Evolutionary conservation across 2,113 vertebrate species (phyloP), one percentile per base, ranked within the genome.

Genomic region (Bothrops jararaca): DNA sequence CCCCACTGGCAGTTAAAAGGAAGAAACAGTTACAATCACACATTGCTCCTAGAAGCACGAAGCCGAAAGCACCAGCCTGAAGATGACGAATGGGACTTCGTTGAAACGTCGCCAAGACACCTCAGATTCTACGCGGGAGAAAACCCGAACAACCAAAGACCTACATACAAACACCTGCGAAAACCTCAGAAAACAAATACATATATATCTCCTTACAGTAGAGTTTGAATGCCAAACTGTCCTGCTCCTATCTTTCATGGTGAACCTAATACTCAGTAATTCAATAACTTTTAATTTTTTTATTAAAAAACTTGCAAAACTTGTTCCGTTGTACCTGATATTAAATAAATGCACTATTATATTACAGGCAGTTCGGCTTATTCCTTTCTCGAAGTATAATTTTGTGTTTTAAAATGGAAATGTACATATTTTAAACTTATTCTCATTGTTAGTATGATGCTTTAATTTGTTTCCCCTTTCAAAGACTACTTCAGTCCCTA

Each of bases 381-480:
- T 69, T 69, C 26, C 29, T 69, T 69, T 69, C 29, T n/a, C n/a
- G 29, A 69, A n/a, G 60, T n/a, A n/a, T 69, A n/a, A 69, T 69
- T 69, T n/a, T n/a, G 26, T 69, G 4, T 34, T 69, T n/a, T n/a
- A 9, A 92, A 85, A 88, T 15, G 22, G 18, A 58, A 60, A 26
- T 50, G 48, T 23, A 13, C 50, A 90, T 50, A 42, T 93, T 94
- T 87, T 87, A 90, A 34, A 10, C 45, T 6, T 74, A 23, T 18
- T 52, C 20, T 92, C 92, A 53, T 29, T 85, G 92, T 56, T 91
- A 94, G 74, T 26, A 94, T 74, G 48, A 1, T 86, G 91, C 92
- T 95, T 57, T 0, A 0, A 85, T 91, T 34, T 8, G 45, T 22
- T 12, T n/a, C 60, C 7, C 89, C 93, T 1, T 91, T 91, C 86